Base-by-base conservation (phyloP, 1,140 invertebrate species). In the Cryptotermes secundus region DNA sequence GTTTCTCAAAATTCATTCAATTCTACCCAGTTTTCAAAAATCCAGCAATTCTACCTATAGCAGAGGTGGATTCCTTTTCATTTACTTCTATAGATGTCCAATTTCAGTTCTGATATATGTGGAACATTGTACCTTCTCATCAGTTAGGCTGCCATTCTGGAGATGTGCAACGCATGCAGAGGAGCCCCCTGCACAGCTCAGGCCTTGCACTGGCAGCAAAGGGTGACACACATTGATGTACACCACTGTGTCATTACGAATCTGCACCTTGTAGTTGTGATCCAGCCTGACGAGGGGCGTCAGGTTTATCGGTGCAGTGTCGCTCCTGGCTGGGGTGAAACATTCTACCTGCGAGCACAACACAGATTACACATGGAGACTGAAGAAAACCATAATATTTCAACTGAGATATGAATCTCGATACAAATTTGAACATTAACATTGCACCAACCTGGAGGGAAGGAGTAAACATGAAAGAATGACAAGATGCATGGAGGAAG, bases 221-320 rank as follows among this genome's bases (percentile, higher is more conserved):
- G 83, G 83, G 12, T 59, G 82, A 49, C 85, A 86, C 10, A 86
- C 80, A 79, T 85, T 86, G 59, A 86, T 85, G 42, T 82, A 83
- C n/a, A 82, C 72, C 2, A 49, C 36, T n/a, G 31, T 38, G 6
- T 83, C 53, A 38, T 84, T 45, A n/a, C 10, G 3, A 42, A 24
- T 19, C 7, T 31, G 26, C 9, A 83, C 34, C n/a, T 36, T n/a
- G 42, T 85, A 85, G 84, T 86, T 82, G 1, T n/a, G 34, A 45
- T 42, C 53, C n/a, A 35, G 7, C 26, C 81, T 53, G 16, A 83
- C 80, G 10, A 86, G 72, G 4, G 84, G 59, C 16, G 85, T 26
- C 34, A 86, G 80, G 59, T 83, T 81, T 4, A 86, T 12, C 19
- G 45, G 45, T 22, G 14, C 14, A 7, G 38, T 19, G 19, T 59